Evolutionary conservation across 1,140 invertebrate species (phyloP).

Genomic region (Ladona fulva): DNA sequence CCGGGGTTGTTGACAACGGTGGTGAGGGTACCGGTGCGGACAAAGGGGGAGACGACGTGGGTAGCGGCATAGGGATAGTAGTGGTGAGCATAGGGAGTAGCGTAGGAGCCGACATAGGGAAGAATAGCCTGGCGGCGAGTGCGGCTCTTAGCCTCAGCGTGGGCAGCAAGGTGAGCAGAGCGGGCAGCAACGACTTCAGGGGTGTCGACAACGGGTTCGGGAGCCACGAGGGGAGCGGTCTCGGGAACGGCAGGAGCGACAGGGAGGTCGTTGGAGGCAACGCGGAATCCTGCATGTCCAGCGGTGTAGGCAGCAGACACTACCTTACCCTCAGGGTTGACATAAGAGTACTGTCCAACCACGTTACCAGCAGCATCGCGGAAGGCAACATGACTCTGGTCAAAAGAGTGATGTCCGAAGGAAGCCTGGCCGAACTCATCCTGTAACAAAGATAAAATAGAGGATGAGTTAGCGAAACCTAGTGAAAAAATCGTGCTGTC

Average conservation of each 20-base stretch:
- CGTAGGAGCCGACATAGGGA: conserved; percentile 18
- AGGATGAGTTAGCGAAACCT: neutral
- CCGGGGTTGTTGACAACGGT: conserved; percentile 35
- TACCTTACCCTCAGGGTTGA: conserved; percentile 42
- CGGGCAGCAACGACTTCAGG: conserved; percentile 30
- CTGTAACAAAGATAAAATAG: conserved; percentile 29
- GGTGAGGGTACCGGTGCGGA: conserved; percentile 34
- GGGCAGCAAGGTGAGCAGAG: conserved; percentile 26
- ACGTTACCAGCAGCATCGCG: conserved; percentile 43
- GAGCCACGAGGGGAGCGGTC: conserved; percentile 20
- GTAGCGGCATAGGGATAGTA: conserved; percentile 27
- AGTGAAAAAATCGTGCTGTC: conserved; percentile 17
- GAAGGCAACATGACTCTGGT: conserved; percentile 42
- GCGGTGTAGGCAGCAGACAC: conserved; percentile 43
- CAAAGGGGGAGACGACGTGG: conserved; percentile 29
- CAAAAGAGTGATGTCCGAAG: conserved; percentile 45
- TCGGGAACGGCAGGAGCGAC: conserved; percentile 29
- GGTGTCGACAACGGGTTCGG: conserved; percentile 21
- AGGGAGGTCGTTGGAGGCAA: conserved; percentile 40
- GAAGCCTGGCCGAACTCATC: conserved; percentile 45
- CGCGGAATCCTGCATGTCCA: conserved; percentile 43
- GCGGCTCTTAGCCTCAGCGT: conserved; percentile 25
- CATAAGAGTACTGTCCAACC: conserved; percentile 45
- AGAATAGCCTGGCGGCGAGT: conserved; percentile 23
- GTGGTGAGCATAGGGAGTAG: conserved; percentile 29